These are phyloP conservation scores for Apamea sordens DNA, from an alignment of 2,888 invertebrate genomes.

Conservation along the genomic window DNA sequence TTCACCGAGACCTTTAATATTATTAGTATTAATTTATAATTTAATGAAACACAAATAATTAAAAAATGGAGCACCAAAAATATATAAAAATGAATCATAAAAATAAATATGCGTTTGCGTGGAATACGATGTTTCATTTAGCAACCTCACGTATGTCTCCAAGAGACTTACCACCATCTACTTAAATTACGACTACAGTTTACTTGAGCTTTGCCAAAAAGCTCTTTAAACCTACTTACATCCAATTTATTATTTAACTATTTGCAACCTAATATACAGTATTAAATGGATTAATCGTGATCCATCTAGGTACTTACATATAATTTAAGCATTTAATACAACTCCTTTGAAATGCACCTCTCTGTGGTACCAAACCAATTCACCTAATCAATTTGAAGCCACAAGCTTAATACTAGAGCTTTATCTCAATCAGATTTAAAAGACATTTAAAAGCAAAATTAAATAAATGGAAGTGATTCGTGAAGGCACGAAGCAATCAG, in stretches of 20 bases:
- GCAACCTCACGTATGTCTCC: constrained; percentile 6
- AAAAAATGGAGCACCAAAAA: constrained; percentile 90
- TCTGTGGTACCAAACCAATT: neutral
- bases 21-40: constrained; percentile 89
- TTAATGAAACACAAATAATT: constrained; percentile 86
- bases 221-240: too few species aligned
- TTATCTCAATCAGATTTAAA: constrained; percentile 35
- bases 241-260: neutral
- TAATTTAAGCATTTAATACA: too few species aligned
- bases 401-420: constrained; percentile 13
- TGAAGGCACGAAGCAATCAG: constrained; percentile 68
- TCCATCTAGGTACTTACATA: too few species aligned
- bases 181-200: neutral
- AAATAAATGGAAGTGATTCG: constrained; percentile 62
- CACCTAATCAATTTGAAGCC: constrained; percentile 18
- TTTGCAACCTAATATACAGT: neutral
- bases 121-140: constrained; percentile 81
- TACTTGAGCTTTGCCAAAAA: neutral
- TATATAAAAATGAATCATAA: constrained; percentile 86
- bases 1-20: constrained; percentile 84
- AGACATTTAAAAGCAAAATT: constrained; percentile 57
- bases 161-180: neutral
- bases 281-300: neutral
- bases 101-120: constrained; percentile 88
- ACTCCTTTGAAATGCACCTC: too few species aligned